Conservation (phyloP, 2,888 invertebrate species). For the Macaria notata region DNA sequence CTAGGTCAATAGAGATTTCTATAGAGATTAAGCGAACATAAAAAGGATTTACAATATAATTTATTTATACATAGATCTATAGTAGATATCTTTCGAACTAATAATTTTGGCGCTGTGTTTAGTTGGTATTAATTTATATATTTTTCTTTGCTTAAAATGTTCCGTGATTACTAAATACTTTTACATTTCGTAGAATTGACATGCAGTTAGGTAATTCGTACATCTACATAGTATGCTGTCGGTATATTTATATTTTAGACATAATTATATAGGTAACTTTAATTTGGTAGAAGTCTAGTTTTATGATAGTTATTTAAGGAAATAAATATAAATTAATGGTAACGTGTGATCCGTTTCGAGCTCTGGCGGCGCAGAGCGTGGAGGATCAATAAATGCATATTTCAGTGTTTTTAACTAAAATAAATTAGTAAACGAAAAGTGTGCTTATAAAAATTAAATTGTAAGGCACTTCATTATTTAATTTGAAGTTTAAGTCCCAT, state of each 20-base stretch:
- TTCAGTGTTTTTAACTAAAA: conserved; percentile 63
- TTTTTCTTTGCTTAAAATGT: conserved; percentile 39
- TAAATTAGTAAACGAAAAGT: conserved; percentile 54
- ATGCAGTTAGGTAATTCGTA: conserved; percentile 42
- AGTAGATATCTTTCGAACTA: conserved; percentile 10
- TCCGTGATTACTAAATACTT: conserved; percentile 30
- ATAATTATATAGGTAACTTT: conserved; percentile 17
- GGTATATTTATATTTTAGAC: conserved; percentile 10
- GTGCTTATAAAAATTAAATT: conserved; percentile 70
- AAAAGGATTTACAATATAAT: conserved; percentile 12
- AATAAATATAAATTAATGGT: conserved; percentile 45
- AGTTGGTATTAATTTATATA: conserved; percentile 21
- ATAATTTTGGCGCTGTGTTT: conserved; percentile 30
- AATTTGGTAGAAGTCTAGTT: conserved; percentile 15
- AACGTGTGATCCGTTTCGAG: conserved; percentile 47
- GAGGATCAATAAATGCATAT: conserved; percentile 73
- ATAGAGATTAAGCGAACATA: conserved; percentile 17
- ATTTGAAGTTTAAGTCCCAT: conserved; percentile 61
- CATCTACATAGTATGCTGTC: conserved; percentile 12
- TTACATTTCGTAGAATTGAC: conserved; percentile 63
- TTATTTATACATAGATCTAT: conserved; percentile 1
- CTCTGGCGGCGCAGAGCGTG: conserved; percentile 57
- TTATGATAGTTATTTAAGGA: conserved; percentile 30
- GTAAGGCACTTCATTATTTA: conserved; percentile 81
- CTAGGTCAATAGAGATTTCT: conserved; percentile 15